Percentiles rank a stretch among this genome's conserved stretches.
phyloP scores from a whole-genome alignment of 2,113 vertebrate species.

The Maccullochella peelii region DNA sequence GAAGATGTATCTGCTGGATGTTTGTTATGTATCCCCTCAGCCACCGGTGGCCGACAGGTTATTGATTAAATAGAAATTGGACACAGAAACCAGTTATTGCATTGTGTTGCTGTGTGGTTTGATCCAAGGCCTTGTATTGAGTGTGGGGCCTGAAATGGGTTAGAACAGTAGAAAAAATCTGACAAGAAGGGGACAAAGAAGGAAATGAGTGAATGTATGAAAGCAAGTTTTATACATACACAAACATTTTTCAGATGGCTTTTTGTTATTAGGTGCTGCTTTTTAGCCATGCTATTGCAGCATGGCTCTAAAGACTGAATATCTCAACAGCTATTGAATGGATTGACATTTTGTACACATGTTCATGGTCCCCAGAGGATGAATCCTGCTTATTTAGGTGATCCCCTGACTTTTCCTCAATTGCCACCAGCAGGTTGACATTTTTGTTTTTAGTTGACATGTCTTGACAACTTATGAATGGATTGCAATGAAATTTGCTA shows the following conservation, averaged over 20 bases:
- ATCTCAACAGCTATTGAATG: neutral
- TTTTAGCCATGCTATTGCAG: neutral
- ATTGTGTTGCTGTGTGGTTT: constrained; percentile 23
- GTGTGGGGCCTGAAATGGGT: neutral
- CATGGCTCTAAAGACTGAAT: neutral
- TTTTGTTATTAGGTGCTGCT: neutral
- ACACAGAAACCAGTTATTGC: constrained; percentile 58
- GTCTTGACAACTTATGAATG: neutral
- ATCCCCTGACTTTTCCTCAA: neutral
- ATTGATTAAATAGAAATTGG: constrained; percentile 65
- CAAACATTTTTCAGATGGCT: neutral
- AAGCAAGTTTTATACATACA: neutral
- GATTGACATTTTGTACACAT: neutral
- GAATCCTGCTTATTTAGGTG: neutral
- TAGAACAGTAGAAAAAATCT: neutral
- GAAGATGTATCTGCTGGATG: constrained; percentile 45
- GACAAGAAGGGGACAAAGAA: neutral
- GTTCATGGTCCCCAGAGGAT: neutral
- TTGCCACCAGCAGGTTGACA: neutral
- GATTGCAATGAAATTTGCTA: neutral
- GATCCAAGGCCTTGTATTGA: constrained; percentile 21
- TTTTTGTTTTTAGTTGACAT: neutral
- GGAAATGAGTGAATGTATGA: too few relatives aligned
- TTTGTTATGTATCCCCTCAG: constrained; percentile 39
- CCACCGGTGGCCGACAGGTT: constrained; percentile 14